Evolutionary conservation across 2,113 vertebrate species (phyloP).

Genomic region (Vulpes vulpes): DNA sequence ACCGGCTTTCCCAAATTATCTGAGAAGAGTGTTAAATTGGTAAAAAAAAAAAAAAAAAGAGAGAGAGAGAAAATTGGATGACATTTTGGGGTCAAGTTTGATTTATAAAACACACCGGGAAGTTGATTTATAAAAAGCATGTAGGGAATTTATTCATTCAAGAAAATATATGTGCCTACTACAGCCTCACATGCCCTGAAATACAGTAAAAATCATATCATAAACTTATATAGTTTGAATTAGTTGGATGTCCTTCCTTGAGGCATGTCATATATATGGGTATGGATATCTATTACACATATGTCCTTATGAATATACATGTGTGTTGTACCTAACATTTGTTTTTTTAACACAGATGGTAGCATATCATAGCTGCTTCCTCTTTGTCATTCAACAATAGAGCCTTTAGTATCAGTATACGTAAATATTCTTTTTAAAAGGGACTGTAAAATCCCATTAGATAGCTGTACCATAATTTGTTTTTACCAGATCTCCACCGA

Average conservation of each 20-base stretch:
- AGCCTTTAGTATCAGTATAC: neutral
- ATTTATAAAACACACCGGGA: neutral
- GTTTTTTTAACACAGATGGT: neutral
- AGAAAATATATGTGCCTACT: neutral
- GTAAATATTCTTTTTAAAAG: neutral
- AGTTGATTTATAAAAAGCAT: constrained; percentile 15
- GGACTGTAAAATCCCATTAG: neutral
- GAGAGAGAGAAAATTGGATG: neutral
- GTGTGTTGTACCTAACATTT: neutral
- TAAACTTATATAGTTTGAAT: neutral
- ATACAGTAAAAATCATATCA: neutral
- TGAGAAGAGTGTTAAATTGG: constrained; percentile 57
- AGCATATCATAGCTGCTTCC: neutral
- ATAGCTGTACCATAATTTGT: neutral
- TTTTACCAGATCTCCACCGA: neutral
- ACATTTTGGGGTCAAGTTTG: constrained; percentile 44
- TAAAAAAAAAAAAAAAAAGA: constrained; percentile 30
- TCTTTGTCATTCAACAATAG: neutral
- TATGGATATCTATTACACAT: neutral
- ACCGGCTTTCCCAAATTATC: constrained; percentile 34
- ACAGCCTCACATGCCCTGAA: neutral
- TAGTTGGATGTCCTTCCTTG: neutral
- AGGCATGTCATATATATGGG: neutral
- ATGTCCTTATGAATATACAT: neutral
- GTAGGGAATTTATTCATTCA: constrained; percentile 1